Evolutionary conservation across 1,140 invertebrate genomes (phyloP).

Genomic region (Heliconius hewitsoni): DNA sequence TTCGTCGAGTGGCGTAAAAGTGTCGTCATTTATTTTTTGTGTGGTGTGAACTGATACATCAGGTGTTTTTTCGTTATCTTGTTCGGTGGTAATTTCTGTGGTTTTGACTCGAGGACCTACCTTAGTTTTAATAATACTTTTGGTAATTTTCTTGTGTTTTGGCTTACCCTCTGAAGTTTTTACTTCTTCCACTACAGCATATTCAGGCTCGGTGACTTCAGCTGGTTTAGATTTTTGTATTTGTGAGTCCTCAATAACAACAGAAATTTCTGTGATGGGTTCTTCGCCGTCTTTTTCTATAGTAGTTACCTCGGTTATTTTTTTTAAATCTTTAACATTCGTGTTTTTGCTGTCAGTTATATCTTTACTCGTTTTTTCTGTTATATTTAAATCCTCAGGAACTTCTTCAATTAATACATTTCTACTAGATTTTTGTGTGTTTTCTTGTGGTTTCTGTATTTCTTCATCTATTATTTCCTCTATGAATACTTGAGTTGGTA

Average conservation of each 20-base stretch:
- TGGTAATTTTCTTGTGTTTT: conserved; percentile 43
- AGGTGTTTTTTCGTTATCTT: conserved; percentile 54
- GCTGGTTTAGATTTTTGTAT: not conserved
- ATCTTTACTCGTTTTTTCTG: not conserved
- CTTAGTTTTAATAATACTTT: conserved; percentile 60
- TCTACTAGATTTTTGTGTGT: not conserved
- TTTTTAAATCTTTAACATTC: too few species aligned
- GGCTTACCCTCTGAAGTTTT: conserved; percentile 57
- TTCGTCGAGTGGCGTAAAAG: not conserved
- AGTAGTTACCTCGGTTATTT: not conserved
- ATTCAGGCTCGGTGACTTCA: conserved; percentile 23
- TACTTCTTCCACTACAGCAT: not conserved
- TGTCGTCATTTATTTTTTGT: conserved; percentile 4
- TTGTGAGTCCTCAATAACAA: conserved; percentile 19
- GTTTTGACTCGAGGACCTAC: conserved; percentile 53
- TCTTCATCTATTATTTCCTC: conserved; percentile 72
- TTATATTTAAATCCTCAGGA: not conserved
- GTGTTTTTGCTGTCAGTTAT: too few species aligned
- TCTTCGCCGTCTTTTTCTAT: conserved; percentile 3
- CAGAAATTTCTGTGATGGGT: conserved; percentile 37
- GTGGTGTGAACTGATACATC: conserved; percentile 15
- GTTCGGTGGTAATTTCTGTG: conserved; percentile 70
- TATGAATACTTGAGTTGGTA: conserved; percentile 55
- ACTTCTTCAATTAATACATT: not conserved
- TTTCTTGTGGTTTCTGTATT: conserved; percentile 18